Evolutionary conservation across 1,140 invertebrate species (phyloP).

Genomic region (Bombus waltoni): DNA sequence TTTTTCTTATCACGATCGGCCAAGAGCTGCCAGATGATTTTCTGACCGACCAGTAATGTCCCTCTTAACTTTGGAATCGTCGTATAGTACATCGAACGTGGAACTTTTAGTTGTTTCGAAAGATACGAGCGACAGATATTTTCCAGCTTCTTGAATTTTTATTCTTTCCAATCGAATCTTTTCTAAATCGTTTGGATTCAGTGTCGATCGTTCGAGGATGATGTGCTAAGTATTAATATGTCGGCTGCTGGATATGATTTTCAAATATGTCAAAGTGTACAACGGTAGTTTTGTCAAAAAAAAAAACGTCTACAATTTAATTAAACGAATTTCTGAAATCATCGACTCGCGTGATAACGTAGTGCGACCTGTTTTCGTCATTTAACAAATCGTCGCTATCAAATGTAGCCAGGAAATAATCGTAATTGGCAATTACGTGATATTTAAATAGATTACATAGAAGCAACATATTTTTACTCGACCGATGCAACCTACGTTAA

Average conservation of each 20-base stretch:
- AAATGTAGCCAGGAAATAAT: too few species aligned
- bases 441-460: too few species aligned
- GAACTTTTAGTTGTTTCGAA: background rate
- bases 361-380: too few species aligned
- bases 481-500: too few species aligned
- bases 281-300: too few species aligned
- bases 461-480: too few species aligned
- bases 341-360: too few species aligned
- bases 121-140: background rate
- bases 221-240: background rate
- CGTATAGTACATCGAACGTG: background rate
- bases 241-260: background rate
- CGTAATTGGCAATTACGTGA: too few species aligned
- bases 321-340: too few species aligned
- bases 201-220: background rate
- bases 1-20: conserved; percentile 66
- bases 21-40: conserved; percentile 31
- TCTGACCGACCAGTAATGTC: conserved; percentile 4
- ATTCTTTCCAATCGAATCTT: background rate
- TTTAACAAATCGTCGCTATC: too few species aligned
- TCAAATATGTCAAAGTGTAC: background rate
- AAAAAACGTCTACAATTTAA: too few species aligned
- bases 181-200: background rate
- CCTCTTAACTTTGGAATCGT: background rate
- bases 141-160: background rate